Evolutionary conservation across 2,797 vertebrate species (phyloP).

Genomic region (Cuculus canorus): DNA sequence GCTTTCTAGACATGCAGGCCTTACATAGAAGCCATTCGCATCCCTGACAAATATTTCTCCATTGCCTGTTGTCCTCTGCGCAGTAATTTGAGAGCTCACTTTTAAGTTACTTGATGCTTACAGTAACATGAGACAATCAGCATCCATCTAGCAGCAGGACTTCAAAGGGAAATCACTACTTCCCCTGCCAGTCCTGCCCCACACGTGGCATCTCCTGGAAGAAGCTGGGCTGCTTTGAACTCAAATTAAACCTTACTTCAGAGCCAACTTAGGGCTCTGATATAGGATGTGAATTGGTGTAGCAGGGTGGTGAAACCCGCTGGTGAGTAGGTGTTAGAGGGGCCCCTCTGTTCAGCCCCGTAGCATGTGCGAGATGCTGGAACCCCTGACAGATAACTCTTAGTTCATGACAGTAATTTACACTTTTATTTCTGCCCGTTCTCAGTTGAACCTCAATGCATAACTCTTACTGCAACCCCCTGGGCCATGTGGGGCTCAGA

Average conservation of each 20-base stretch:
- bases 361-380: not conserved
- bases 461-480: not conserved
- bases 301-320: slow-evolving; percentile 50
- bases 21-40: not conserved
- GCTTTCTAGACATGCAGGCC: not conserved
- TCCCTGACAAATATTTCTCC: slow-evolving; percentile 33
- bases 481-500: not conserved
- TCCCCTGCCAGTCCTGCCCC: slow-evolving; percentile 27
- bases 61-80: slow-evolving; percentile 3
- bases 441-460: not conserved
- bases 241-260: slow-evolving; percentile 66
- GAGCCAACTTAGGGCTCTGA: slow-evolving; percentile 3
- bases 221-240: slow-evolving; percentile 71
- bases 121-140: slow-evolving; percentile 68
- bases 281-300: slow-evolving; percentile 54
- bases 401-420: not conserved
- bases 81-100: slow-evolving; percentile 11
- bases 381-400: not conserved
- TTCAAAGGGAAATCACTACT: slow-evolving; percentile 67
- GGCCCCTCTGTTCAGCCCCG: not conserved
- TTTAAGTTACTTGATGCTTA: slow-evolving; percentile 57
- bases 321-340: slow-evolving; percentile 20
- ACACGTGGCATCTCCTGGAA: slow-evolving; percentile 47
- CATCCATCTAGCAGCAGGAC: slow-evolving; percentile 63
- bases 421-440: not conserved